phyloP scores from a whole-genome alignment of 2,888 invertebrate species.

The Arenicola marina region DNA sequence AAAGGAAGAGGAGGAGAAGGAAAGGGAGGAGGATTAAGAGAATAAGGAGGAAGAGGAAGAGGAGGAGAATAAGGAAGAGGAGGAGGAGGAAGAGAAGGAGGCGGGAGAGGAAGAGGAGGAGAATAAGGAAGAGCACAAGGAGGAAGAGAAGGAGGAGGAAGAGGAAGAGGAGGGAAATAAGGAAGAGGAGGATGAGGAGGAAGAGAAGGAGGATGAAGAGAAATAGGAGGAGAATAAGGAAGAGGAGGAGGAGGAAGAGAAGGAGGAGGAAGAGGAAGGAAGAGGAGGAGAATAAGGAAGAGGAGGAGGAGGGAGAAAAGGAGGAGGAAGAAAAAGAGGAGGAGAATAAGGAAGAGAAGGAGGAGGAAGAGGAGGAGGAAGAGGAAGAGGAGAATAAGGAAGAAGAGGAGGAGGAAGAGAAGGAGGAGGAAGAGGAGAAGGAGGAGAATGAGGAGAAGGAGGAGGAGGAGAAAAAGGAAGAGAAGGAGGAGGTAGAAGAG shows the following conservation, averaged over 20 bases:
- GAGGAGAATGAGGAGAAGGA: too few species aligned
- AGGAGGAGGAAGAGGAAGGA: neutral
- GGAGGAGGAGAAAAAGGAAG: neutral
- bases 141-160: neutral
- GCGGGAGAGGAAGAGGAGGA: too few species aligned
- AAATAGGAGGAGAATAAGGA: too few species aligned
- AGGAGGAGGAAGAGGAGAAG: neutral
- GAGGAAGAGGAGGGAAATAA: neutral
- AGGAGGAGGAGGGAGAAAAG: neutral
- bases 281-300: too few species aligned
- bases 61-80: too few species aligned
- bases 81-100: too few species aligned
- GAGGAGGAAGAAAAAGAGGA: neutral
- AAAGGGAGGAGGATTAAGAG: too few species aligned
- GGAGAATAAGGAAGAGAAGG: too few species aligned
- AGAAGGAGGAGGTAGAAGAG: neutral
- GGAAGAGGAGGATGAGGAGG: too few species aligned
- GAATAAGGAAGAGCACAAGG: too few species aligned
- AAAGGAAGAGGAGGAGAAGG: neutral
- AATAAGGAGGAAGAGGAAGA: too few species aligned
- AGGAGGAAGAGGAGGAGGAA: neutral
- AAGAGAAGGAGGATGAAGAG: too few species aligned
- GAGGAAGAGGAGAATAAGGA: neutral
- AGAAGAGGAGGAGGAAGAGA: neutral
- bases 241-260: neutral